Conservation (phyloP, 2,888 invertebrate species). For the Pantelozetes paolii region DNA sequence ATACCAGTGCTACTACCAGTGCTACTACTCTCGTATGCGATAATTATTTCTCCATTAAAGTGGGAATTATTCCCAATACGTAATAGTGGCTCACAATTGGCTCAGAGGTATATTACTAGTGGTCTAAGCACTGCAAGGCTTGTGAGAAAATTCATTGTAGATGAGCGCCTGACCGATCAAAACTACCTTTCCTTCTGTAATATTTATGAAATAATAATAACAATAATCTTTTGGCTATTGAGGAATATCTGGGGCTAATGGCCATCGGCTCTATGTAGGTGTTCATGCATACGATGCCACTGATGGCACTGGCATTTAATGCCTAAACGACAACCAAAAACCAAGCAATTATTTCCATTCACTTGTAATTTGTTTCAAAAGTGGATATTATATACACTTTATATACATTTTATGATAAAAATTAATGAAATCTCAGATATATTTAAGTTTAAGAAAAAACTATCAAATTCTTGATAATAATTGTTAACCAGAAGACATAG, state of each 20-base stretch:
- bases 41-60: constrained; percentile 38
- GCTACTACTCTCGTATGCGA: constrained; percentile 12
- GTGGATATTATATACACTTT: background rate
- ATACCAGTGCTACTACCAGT: background rate
- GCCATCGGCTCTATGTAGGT: constrained; percentile 36
- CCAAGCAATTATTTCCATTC: constrained; percentile 35
- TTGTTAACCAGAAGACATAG: constrained; percentile 13
- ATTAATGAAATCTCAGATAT: constrained; percentile 15
- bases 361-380: constrained; percentile 30
- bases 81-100: constrained; percentile 13
- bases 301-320: background rate
- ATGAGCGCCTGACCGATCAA: constrained; percentile 38
- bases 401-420: constrained; percentile 21
- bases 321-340: constrained; percentile 36
- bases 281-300: constrained; percentile 31
- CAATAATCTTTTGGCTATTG: constrained; percentile 12
- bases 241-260: constrained; percentile 14
- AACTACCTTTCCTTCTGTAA: constrained; percentile 1
- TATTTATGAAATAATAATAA: constrained; percentile 19
- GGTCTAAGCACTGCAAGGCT: background rate
- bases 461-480: constrained; percentile 31
- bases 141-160: constrained; percentile 31
- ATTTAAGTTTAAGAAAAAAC: background rate
- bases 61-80: constrained; percentile 38
- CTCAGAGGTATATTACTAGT: background rate